phyloP scores from a whole-genome alignment of 2,797 vertebrate species.

The Spinibarbus caldwelli region DNA sequence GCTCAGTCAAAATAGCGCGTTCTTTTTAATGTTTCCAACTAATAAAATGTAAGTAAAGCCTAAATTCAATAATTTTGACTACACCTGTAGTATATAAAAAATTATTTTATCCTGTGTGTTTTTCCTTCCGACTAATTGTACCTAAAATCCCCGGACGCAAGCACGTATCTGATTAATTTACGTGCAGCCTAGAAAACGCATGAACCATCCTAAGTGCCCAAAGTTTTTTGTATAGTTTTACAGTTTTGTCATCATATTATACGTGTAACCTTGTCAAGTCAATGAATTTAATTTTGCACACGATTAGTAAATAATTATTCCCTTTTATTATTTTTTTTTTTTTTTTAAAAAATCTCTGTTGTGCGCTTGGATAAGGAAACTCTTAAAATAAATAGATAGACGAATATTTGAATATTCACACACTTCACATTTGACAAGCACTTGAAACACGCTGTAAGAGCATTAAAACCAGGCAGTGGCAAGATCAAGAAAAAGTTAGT shows the following conservation, averaged over 20 bases:
- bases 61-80: not conserved
- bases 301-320: not conserved
- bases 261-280: not conserved
- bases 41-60: not conserved
- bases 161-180: not conserved
- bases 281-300: not conserved
- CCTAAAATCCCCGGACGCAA: not conserved
- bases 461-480: constrained; percentile 6
- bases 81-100: no score
- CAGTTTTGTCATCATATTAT: not conserved
- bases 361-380: not conserved
- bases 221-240: not conserved
- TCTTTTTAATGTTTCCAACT: not conserved
- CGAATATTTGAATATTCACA: constrained; percentile 16
- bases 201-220: not conserved
- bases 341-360: not conserved
- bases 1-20: not conserved
- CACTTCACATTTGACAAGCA: not conserved
- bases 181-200: not conserved
- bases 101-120: no score
- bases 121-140: no score
- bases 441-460: not conserved
- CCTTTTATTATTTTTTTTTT: not conserved
- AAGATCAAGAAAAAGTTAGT: constrained; percentile 36
- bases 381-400: not conserved